Conservation (phyloP, 1,140 invertebrate species). For the Diachasmimorpha longicaudata region DNA sequence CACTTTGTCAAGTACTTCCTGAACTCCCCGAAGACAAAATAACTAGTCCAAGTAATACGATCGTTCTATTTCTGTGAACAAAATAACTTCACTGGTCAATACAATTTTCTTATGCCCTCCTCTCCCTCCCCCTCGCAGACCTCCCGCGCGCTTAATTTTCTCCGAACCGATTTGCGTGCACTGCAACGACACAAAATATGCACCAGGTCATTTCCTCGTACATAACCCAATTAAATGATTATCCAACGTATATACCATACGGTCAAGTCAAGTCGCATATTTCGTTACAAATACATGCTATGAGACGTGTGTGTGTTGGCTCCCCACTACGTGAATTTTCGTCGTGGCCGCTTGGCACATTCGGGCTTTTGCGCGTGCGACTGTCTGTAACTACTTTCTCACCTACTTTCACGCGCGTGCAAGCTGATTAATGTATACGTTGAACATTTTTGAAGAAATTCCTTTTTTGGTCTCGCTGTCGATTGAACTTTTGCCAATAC, state of each 20-base stretch:
- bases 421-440: neutral
- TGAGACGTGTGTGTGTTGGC: neutral
- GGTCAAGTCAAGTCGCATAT: neutral
- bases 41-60: neutral
- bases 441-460: neutral
- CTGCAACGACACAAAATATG: neutral
- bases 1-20: neutral
- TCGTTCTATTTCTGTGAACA: neutral
- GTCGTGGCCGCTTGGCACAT: neutral
- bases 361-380: neutral
- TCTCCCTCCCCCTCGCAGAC: neutral
- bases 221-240: conserved; percentile 62
- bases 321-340: neutral
- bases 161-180: neutral
- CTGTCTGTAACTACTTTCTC: conserved; percentile 25
- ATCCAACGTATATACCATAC: conserved; percentile 39
- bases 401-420: conserved; percentile 29
- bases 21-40: neutral
- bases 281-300: neutral
- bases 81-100: neutral
- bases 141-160: neutral
- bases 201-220: conserved; percentile 58
- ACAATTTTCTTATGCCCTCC: neutral
- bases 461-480: too few relatives aligned
- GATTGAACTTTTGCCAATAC: too few relatives aligned